Evolutionary conservation across 2,113 vertebrate species (phyloP), one percentile per base, ranked within the genome.

Genomic region (Chaetura pelagica): DNA sequence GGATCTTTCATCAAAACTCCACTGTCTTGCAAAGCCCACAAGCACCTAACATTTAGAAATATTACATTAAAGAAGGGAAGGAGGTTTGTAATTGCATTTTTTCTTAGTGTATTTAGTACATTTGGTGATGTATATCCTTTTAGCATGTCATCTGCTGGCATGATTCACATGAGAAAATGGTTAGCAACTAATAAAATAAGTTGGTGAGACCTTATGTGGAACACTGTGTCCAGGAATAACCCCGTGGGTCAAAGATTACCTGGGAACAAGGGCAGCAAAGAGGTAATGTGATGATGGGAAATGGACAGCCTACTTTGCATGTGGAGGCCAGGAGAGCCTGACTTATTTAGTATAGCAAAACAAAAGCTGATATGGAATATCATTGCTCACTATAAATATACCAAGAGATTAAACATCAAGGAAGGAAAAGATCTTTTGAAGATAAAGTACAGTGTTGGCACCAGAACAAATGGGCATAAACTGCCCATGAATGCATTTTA

Each of bases 401-500:
- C 44, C 20, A 34, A 64, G 64, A 94, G 80, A 84, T 72, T 78
- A 81, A 92, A 89, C 44, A 89, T 84, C 63, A 86, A 92, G 94
- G 76, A 92, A 91, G 69, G 61, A 78, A 90, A 89, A 90, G 83
- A 82, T 94, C 89, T 96, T 89, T 49, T 92, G 73, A 94, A 97
- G 95, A 89, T 84, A 64, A 92, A 89, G 76, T 48, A 91, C 63
- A 63, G 52, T 29, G 49, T 24, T 97, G 94, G 93, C 89, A 91
- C 38, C 44, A 84, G 89, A 93, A 94, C 89, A 97, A 95, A 93
- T 96, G 89, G 91, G 64, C 73, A 95, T 72, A 48, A 93, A 67
- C 80, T 93, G 84, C 64, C 95, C 80, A 15, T 89, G 83, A 87
- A 81, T 64, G 57, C 21, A 46, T 94, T 94, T 81, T 71, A 72